Percentiles rank a stretch among this genome's conserved stretches.
Conservation (phyloP, 2,797 vertebrate genomes). For the Silurus aristotelis region DNA sequence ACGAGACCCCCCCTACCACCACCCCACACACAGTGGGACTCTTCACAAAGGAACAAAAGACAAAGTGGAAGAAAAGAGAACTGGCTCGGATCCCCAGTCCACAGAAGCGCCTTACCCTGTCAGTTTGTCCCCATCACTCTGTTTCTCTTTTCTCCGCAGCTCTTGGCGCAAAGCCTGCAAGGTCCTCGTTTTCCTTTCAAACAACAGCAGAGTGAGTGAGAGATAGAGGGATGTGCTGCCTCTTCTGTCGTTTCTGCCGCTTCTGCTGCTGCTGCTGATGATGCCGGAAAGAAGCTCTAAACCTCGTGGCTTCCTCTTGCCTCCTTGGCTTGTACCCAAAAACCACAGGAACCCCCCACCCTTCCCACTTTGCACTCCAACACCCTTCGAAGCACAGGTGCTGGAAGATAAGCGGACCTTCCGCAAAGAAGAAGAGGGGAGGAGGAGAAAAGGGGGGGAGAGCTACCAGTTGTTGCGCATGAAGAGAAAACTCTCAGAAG, state of each 20-base stretch:
- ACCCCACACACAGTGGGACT: constrained; percentile 21
- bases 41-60: constrained; percentile 50
- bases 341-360: constrained; percentile 31
- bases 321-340: constrained; percentile 35
- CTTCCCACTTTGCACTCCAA: constrained; percentile 35
- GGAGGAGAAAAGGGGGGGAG: constrained; percentile 29
- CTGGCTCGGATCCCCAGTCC: constrained; percentile 73
- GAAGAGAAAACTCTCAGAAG: constrained; percentile 51
- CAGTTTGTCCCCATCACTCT: constrained; percentile 60
- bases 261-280: constrained; percentile 2
- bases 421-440: constrained; percentile 34
- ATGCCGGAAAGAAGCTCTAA: constrained; percentile 31
- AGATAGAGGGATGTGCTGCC: constrained; percentile 20
- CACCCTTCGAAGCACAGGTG: constrained; percentile 46
- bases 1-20: constrained; percentile 33
- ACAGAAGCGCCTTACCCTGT: constrained; percentile 81
- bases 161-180: constrained; percentile 73
- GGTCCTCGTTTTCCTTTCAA: constrained; percentile 17
- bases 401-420: constrained; percentile 42
- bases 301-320: constrained; percentile 43
- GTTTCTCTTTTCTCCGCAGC: constrained; percentile 30
- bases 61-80: constrained; percentile 44
- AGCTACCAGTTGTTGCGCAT: constrained; percentile 56
- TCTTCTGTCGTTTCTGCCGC: constrained; percentile 12
- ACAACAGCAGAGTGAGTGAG: constrained; percentile 24